Evolutionary conservation across 2,797 vertebrate genomes (phyloP), one percentile per base, ranked within the genome.

Genomic region (Lepilemur ruficaudatus): DNA sequence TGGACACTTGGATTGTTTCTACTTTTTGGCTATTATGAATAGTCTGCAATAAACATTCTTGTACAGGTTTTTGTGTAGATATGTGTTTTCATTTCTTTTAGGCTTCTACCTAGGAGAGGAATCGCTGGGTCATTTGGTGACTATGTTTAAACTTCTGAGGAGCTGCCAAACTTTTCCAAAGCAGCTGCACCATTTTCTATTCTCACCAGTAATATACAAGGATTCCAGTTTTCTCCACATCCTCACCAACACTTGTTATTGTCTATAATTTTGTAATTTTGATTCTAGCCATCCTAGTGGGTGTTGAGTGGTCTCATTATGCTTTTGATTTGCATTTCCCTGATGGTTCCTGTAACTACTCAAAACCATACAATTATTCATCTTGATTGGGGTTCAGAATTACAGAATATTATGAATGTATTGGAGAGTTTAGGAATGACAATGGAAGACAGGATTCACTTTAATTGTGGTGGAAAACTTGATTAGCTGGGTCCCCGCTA

Each of bases 251-350:
- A 76, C 9, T 63, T 57, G 9, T 55, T 48, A 30, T 15, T 65
- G 11, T 81, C 41, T 94, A 1, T 48, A 32, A n/a, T 91, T 93
- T 86, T 94, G 1, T 48, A 32, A n/a, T 91, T 93, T 86, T 93
- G 8, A 86, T 73, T 89, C 11, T 10, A 41, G 50, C 15, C 63
- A 72, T 95, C 55, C 18, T 30, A 43, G 11, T 76, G 61, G 17
- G 38, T 84, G 14, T 52, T 4, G 85, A 86, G 35, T 48, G 8
- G 7, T 80, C 46, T 93, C 10, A 10, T 13, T 17, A 22, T 20
- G 43, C 15, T 23, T 95, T 92, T 48, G 23, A 79, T 92, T 85
- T 43, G 23, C 57, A 90, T 89, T 63, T 87, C 28, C n/a, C 20
- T 73, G 55, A n/a, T 43, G 57, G 35, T 75, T 70, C 12, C 79